Conservation (phyloP, 1,140 invertebrate genomes). For the Cephus cinctus region DNA sequence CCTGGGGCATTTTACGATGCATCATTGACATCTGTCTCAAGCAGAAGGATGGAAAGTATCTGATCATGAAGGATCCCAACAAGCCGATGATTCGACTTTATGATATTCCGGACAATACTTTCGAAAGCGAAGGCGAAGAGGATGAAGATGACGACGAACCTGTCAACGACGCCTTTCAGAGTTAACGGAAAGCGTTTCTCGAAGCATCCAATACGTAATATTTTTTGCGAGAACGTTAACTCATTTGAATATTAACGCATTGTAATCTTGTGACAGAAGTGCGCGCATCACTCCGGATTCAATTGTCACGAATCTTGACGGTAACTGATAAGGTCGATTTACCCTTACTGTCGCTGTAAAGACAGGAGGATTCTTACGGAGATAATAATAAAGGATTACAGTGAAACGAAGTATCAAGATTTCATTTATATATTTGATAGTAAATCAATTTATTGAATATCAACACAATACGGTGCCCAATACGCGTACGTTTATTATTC, state of each 20-base stretch:
- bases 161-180: conserved; percentile 60
- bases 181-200: conserved; percentile 40
- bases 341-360: not conserved
- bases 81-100: conserved; percentile 96
- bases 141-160: conserved; percentile 81
- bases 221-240: no score
- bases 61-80: conserved; percentile 99
- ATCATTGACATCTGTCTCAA: conserved; percentile 98
- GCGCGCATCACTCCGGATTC: no score
- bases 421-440: no score
- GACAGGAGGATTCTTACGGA: not conserved
- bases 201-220: no score
- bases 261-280: no score
- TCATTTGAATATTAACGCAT: no score
- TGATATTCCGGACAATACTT: conserved; percentile 97
- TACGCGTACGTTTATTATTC: no score
- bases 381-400: conserved; percentile 11
- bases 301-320: no score
- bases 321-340: no score
- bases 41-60: conserved; percentile 94
- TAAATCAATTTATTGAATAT: no score
- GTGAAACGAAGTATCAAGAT: conserved; percentile 3
- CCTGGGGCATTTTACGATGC: conserved; percentile 97
- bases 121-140: conserved; percentile 95
- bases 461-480: no score